Evolutionary conservation across 1,140 invertebrate species (phyloP).

Genomic region (Ostrea denselamellosa): DNA sequence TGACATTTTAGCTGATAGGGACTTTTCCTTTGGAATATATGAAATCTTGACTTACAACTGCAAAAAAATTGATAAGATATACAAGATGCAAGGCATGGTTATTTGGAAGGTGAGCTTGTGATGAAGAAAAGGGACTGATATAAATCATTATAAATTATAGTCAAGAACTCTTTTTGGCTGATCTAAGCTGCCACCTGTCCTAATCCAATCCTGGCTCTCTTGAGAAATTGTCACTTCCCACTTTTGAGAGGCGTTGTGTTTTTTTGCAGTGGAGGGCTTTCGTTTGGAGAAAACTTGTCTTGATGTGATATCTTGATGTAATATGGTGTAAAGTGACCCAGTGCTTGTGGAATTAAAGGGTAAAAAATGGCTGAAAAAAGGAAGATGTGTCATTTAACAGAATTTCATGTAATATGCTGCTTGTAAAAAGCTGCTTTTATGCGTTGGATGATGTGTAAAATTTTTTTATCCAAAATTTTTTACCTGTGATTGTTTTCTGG

Average conservation of each 20-base stretch:
- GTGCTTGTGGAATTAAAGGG: constrained; percentile 25
- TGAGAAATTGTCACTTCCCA: constrained; percentile 35
- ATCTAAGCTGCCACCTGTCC: constrained; percentile 28
- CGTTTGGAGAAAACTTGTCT: not conserved
- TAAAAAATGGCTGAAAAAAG: constrained; percentile 10
- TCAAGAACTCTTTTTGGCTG: constrained; percentile 20
- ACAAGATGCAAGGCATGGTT: not conserved
- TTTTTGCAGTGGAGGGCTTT: not conserved
- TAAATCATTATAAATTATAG: constrained; percentile 18
- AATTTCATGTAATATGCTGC: constrained; percentile 10
- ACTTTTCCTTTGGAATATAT: constrained; percentile 27
- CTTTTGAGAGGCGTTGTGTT: constrained; percentile 24
- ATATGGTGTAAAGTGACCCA: constrained; percentile 37
- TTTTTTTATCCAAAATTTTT: not conserved
- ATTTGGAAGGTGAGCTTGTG: not conserved
- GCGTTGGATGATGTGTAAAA: not conserved
- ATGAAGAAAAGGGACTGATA: constrained; percentile 8
- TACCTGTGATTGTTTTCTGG: not conserved
- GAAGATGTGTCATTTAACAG: constrained; percentile 21
- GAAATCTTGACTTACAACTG: constrained; percentile 30
- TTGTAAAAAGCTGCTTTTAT: constrained; percentile 19
- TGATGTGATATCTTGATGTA: constrained; percentile 32
- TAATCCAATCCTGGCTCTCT: constrained; percentile 6
- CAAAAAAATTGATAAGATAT: constrained; percentile 32
- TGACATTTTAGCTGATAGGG: constrained; percentile 20